phyloP scores from a whole-genome alignment of 2,888 invertebrate species.

The Ochropacha duplaris region DNA sequence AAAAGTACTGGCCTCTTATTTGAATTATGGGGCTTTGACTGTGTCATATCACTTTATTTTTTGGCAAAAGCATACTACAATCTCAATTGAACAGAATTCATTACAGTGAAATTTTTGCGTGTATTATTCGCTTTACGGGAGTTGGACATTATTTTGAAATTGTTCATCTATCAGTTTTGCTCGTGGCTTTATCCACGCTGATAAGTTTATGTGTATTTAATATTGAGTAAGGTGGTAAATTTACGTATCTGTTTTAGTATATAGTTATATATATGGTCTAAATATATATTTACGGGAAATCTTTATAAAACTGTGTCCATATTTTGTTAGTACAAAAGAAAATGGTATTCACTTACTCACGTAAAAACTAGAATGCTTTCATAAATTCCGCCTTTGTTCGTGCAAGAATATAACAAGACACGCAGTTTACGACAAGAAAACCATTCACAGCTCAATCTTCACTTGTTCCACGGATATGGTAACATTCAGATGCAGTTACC shows the following conservation, averaged over 20 bases:
- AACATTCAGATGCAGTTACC: slow-evolving; percentile 76
- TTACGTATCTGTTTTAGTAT: not conserved
- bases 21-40: slow-evolving; percentile 56
- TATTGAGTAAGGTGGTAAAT: too few relatives aligned
- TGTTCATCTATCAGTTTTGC: too few relatives aligned
- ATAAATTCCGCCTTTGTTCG: slow-evolving; percentile 56
- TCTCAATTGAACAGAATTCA: not conserved
- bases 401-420: slow-evolving; percentile 61
- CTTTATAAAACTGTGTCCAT: not conserved
- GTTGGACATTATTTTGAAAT: not conserved
- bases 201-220: too few relatives aligned
- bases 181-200: too few relatives aligned
- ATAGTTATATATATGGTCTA: not conserved
- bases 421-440: slow-evolving; percentile 66
- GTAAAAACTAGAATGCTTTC: slow-evolving; percentile 45
- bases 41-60: slow-evolving; percentile 33
- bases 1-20: slow-evolving; percentile 55
- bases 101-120: not conserved
- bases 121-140: not conserved
- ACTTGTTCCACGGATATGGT: slow-evolving; percentile 72
- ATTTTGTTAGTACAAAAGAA: slow-evolving; percentile 18
- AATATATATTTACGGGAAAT: not conserved
- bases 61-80: slow-evolving; percentile 5
- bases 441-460: slow-evolving; percentile 75
- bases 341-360: slow-evolving; percentile 32